phyloP scores from a whole-genome alignment of 2,797 vertebrate genomes.

The Rhinoraja longicauda region DNA sequence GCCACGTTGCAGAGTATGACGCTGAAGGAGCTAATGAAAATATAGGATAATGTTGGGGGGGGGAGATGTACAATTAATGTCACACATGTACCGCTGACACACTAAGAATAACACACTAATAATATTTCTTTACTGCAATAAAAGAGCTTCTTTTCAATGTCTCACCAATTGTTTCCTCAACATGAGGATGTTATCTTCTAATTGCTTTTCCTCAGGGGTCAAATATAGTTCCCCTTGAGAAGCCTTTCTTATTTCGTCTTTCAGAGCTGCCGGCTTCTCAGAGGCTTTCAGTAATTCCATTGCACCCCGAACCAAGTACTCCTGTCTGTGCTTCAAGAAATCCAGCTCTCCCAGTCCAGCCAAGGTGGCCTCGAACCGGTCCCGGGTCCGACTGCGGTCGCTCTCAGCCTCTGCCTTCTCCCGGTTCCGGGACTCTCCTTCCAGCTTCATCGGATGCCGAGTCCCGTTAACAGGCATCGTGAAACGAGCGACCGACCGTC shows the following conservation, averaged over 20 bases:
- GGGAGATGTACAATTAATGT: background rate
- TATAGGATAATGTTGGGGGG: background rate
- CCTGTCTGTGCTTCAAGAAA: conserved; percentile 74
- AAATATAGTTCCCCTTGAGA: conserved; percentile 47
- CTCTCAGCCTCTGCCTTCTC: conserved; percentile 57
- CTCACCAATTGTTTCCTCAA: conserved; percentile 82
- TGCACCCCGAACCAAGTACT: conserved; percentile 67
- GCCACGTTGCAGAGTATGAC: background rate
- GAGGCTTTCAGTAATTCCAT: conserved; percentile 51
- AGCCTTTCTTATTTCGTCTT: background rate
- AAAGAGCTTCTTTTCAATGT: background rate
- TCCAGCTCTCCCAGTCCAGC: conserved; percentile 81
- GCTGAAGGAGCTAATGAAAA: background rate
- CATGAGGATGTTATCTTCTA: conserved; percentile 81
- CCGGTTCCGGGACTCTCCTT: conserved; percentile 48
- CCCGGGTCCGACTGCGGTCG: conserved; percentile 66
- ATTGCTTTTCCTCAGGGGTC: conserved; percentile 75
- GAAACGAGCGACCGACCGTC: conserved; percentile 42
- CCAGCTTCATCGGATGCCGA: conserved; percentile 37
- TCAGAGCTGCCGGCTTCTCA: conserved; percentile 2
- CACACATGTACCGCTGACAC: background rate
- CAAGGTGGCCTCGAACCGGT: conserved; percentile 74
- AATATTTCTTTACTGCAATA: background rate
- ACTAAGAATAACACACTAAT: too few species aligned
- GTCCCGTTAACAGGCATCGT: conserved; percentile 44